These are phyloP conservation scores for Bombylius discolor DNA, from an alignment of 2,888 invertebrate genomes.

Conservation along the genomic window DNA sequence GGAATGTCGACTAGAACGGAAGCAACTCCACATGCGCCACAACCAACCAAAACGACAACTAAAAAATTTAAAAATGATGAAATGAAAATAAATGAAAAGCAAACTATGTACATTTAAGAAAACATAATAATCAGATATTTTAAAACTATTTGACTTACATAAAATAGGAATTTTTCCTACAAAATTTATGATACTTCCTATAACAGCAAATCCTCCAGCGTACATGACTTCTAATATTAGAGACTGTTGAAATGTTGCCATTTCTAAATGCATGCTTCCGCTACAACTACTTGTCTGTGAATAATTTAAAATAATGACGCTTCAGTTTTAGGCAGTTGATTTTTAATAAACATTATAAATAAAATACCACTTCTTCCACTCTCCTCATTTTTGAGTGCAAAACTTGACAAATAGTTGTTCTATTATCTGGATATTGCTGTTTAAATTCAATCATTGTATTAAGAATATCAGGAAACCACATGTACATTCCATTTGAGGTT, in stretches of 20 bases:
- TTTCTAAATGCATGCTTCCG: constrained; percentile 21
- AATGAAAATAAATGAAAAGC: not conserved
- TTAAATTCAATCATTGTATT: constrained; percentile 26
- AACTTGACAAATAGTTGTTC: constrained; percentile 25
- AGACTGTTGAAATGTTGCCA: constrained; percentile 24
- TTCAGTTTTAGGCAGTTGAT: no score
- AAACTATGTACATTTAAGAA: not conserved
- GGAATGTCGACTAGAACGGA: constrained; percentile 20
- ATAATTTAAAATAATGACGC: not conserved
- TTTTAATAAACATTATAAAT: no score
- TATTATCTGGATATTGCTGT: constrained; percentile 20
- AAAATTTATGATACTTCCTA: constrained; percentile 24
- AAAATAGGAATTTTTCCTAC: constrained; percentile 24
- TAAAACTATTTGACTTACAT: constrained; percentile 17
- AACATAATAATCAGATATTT: not conserved
- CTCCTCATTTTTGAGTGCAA: constrained; percentile 15
- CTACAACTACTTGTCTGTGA: constrained; percentile 9
- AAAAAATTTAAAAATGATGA: not conserved
- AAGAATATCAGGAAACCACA: constrained; percentile 32
- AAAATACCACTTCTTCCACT: not conserved
- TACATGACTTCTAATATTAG: constrained; percentile 24
- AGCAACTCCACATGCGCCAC: constrained; percentile 22
- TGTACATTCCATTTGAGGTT: constrained; percentile 29
- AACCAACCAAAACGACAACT: constrained; percentile 20
- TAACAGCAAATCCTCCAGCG: constrained; percentile 24